A percentile compares a stretch with the other conserved stretches of the same genome.
Conservation (phyloP, 2,113 vertebrate genomes). For the Nyctibius bracteatus region DNA sequence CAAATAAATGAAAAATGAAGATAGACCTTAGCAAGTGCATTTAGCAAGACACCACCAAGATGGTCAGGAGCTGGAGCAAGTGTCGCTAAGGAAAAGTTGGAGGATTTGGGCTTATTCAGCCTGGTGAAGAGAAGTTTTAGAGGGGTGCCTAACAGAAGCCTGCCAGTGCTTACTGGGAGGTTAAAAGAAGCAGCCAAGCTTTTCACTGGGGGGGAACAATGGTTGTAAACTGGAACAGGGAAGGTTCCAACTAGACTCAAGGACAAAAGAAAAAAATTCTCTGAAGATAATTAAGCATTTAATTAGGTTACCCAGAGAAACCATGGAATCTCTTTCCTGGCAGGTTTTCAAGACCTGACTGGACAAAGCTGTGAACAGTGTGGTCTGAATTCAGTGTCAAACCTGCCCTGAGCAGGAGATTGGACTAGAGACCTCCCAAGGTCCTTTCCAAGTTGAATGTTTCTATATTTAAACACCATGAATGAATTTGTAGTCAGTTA, state of each 20-base stretch:
- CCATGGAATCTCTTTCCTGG: background rate
- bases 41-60: background rate
- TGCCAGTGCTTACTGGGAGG: background rate
- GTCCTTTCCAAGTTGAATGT: background rate
- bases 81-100: background rate
- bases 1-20: background rate
- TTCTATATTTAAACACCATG: background rate
- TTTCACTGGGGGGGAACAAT: background rate
- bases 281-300: background rate
- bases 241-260: background rate
- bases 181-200: background rate
- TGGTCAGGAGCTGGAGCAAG: background rate
- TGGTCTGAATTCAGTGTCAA: background rate
- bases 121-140: background rate
- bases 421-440: background rate
- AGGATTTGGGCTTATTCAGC: background rate
- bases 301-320: background rate
- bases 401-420: background rate
- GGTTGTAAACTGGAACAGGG: background rate
- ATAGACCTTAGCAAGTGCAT: background rate
- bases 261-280: background rate
- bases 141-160: background rate
- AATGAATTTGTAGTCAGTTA: background rate
- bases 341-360: background rate
- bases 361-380: background rate